Evolutionary conservation across 2,888 invertebrate species (phyloP), one percentile per base, ranked within the genome.

Genomic region (Eilema griseolum): DNA sequence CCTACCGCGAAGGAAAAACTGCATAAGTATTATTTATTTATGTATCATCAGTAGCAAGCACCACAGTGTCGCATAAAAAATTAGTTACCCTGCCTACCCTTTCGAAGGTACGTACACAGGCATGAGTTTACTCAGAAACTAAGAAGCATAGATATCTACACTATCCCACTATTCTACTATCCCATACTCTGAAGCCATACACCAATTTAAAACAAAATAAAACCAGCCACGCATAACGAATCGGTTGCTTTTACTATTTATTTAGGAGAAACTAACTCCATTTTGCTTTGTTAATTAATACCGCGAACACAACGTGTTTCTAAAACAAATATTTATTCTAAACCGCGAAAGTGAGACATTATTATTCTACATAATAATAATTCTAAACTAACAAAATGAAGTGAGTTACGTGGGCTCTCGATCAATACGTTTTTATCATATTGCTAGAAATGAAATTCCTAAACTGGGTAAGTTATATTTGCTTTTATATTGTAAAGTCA

Each of bases 251-350:
- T 60, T 24, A 31, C 61, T 67, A 31, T 67, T 67, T 61, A 31
- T 52, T 67, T 52, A 61, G 61, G 46, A 31, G 66, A 61, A 67
- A 66, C 41, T 60, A 28, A n/a, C 41, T 60, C 16, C 20, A 46
- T 46, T 67, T 61, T 23, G 10, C 61, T 61, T 67, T 46, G 28
- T 52, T 31, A 46, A 46, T 41, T 66, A 66, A 41, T 60, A 61
- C 28, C 41, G 52, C 61, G 60, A 52, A n/a, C 31, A 16, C 28
- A 23, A 5, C 24, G 14, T 3, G 28, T 52, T 61, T 61, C 60
- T 46, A 52, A 61, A 28, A 31, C 61, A 67, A 61, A 52, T 61
- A 66, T 66, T 60, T 66, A 60, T 24, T 60, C 24, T 41, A n/a
- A 66, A 16, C 12, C 26, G n/a, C 24, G 66, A 60, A 57, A 57